A percentile compares a stretch with the other conserved stretches of the same genome.
Conservation (phyloP, 2,888 invertebrate species). For the Lasius fuliginosus region DNA sequence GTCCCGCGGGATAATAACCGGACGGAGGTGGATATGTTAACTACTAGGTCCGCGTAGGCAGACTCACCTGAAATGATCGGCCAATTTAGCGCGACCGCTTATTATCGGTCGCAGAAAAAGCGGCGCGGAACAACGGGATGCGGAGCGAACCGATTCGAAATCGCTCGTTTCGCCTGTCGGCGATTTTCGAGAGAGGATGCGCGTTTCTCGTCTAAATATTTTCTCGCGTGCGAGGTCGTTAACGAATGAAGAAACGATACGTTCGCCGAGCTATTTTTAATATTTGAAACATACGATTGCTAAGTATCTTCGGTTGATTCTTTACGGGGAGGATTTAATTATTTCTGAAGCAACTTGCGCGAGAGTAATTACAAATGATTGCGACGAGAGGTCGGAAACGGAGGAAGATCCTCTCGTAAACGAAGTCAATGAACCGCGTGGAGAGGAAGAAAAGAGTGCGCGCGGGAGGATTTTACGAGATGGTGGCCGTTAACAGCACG, state of each 20-base stretch:
- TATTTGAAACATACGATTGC: background rate
- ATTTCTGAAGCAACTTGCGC: background rate
- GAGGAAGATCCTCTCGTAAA: background rate
- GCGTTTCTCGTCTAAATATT: conserved; percentile 4
- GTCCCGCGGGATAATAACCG: conserved; percentile 39
- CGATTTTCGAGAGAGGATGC: background rate
- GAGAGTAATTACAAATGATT: background rate
- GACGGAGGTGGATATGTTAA: conserved; percentile 40
- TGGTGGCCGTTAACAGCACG: conserved; percentile 32
- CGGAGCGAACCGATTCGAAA: conserved; percentile 27
- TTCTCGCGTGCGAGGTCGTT: background rate
- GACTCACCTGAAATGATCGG: conserved; percentile 38
- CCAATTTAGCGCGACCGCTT: conserved; percentile 37
- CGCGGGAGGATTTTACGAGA: conserved; percentile 33
- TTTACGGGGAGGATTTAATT: background rate
- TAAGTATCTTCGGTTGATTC: background rate
- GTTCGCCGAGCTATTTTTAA: background rate
- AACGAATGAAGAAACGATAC: background rate
- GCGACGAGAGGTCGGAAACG: background rate
- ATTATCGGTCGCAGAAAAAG: conserved; percentile 50
- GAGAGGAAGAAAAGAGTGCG: conserved; percentile 24
- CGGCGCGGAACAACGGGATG: conserved; percentile 9
- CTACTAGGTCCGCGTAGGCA: conserved; percentile 31
- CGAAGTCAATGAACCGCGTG: conserved; percentile 28
- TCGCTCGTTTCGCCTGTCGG: conserved; percentile 4